These are phyloP conservation scores for Mechanitis messenoides DNA, from an alignment of 2,888 invertebrate genomes.

Conservation along the genomic window DNA sequence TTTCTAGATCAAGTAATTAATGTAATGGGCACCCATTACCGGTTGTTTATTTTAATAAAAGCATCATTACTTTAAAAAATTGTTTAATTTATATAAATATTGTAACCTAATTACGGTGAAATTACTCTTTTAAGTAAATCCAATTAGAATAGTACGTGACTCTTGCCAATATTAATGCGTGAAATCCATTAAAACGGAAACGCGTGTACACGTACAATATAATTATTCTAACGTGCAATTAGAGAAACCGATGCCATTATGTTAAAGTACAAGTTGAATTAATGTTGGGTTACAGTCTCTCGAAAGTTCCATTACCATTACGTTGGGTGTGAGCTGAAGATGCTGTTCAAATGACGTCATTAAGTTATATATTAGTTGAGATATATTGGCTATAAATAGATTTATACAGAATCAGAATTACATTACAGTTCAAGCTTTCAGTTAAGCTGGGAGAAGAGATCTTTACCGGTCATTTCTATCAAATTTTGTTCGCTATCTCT, in stretches of 20 bases:
- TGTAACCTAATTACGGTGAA: conserved; percentile 31
- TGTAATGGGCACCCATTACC: no score
- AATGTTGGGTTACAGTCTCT: conserved; percentile 72
- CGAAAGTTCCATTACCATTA: conserved; percentile 75
- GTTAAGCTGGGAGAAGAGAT: no score
- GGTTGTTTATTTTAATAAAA: no score
- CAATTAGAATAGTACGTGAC: conserved; percentile 45
- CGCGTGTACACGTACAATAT: conserved; percentile 57
- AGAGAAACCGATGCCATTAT: conserved; percentile 74
- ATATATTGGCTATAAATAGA: neutral
- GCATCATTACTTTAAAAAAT: no score
- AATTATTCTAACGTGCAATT: conserved; percentile 73
- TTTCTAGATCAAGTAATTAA: no score
- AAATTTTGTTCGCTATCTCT: no score
- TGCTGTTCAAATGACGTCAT: neutral
- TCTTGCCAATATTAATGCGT: conserved; percentile 50
- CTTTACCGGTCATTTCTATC: no score
- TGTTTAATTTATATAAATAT: no score
- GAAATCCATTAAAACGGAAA: conserved; percentile 43
- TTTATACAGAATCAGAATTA: neutral
- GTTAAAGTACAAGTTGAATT: conserved; percentile 70
- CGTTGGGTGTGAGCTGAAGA: conserved; percentile 39
- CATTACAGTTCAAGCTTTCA: no score
- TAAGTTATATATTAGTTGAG: neutral
- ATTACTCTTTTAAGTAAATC: conserved; percentile 35